Evolutionary conservation across 1,140 invertebrate species (phyloP).

Genomic region (Hylaeus volcanicus): DNA sequence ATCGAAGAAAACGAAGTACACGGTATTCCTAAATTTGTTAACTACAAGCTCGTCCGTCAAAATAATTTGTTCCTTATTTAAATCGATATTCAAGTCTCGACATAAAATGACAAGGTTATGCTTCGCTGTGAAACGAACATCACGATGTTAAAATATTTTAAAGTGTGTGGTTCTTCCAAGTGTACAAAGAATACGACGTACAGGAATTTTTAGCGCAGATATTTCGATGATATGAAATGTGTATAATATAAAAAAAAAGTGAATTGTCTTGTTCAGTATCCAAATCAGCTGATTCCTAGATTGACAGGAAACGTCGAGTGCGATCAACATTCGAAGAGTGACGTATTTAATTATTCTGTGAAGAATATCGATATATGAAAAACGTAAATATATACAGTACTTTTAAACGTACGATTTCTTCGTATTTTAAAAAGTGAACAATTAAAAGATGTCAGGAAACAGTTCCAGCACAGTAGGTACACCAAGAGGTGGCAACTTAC

Average conservation of each 20-base stretch:
- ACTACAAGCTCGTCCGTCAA: not conserved
- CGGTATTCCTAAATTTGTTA: not conserved
- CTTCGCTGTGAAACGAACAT: constrained; percentile 12
- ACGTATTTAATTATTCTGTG: not conserved
- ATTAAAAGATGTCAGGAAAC: constrained; percentile 54
- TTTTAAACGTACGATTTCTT: constrained; percentile 14
- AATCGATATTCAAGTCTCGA: constrained; percentile 4
- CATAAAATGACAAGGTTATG: constrained; percentile 41
- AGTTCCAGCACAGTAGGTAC: constrained; percentile 51
- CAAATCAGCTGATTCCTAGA: constrained; percentile 38
- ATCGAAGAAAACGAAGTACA: not conserved
- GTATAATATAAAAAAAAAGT: constrained; percentile 16
- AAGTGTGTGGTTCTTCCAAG: constrained; percentile 11
- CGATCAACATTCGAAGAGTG: not conserved
- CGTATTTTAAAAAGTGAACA: constrained; percentile 4
- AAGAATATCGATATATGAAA: constrained; percentile 26
- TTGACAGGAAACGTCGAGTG: constrained; percentile 14
- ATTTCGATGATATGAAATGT: not conserved
- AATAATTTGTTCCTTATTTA: not conserved
- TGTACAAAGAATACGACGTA: not conserved
- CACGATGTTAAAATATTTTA: constrained; percentile 18
- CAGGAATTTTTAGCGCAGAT: not conserved
- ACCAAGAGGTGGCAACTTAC: constrained; percentile 56
- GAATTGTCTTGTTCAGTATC: constrained; percentile 15
- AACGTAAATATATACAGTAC: constrained; percentile 14